These are phyloP conservation scores for Euschistus heros DNA, from an alignment of 1,140 invertebrate genomes.

Conservation along the genomic window DNA sequence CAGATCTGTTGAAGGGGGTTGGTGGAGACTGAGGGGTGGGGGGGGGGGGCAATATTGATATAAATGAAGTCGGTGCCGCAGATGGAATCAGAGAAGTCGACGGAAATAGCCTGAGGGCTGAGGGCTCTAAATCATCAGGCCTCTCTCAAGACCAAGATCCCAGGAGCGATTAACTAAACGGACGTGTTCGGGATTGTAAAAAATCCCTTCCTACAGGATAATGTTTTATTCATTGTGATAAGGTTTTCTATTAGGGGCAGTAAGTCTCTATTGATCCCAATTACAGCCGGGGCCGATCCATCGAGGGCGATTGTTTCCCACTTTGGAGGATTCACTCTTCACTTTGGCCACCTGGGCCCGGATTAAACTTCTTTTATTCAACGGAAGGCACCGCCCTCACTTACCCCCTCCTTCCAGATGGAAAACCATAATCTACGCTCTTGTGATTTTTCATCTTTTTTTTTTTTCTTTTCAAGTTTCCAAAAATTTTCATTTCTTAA, in stretches of 20 bases:
- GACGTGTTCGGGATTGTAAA: not conserved
- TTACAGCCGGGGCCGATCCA: not conserved
- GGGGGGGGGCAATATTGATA: too few species aligned
- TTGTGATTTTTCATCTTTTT: not conserved
- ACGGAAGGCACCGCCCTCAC: not conserved
- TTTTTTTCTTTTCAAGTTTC: not conserved
- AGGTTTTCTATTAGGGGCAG: not conserved
- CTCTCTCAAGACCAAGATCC: not conserved
- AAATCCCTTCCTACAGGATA: not conserved
- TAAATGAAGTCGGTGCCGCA: too few species aligned
- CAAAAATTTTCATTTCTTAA: not conserved
- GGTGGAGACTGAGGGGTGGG: too few species aligned
- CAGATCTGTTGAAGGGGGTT: too few species aligned
- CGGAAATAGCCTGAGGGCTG: not conserved
- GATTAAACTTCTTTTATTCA: slow-evolving; percentile 4
- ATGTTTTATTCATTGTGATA: slow-evolving; percentile 3
- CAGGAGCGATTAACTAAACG: not conserved
- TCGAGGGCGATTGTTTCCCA: not conserved
- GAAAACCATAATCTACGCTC: not conserved
- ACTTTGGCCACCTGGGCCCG: not conserved
- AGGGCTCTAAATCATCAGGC: not conserved
- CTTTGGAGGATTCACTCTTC: not conserved
- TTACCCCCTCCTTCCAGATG: not conserved
- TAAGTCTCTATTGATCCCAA: slow-evolving; percentile 1
- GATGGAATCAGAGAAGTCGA: too few species aligned